phyloP scores from a whole-genome alignment of 35 echinoderm and acorn worm genomes.

The Diadema setosum region DNA sequence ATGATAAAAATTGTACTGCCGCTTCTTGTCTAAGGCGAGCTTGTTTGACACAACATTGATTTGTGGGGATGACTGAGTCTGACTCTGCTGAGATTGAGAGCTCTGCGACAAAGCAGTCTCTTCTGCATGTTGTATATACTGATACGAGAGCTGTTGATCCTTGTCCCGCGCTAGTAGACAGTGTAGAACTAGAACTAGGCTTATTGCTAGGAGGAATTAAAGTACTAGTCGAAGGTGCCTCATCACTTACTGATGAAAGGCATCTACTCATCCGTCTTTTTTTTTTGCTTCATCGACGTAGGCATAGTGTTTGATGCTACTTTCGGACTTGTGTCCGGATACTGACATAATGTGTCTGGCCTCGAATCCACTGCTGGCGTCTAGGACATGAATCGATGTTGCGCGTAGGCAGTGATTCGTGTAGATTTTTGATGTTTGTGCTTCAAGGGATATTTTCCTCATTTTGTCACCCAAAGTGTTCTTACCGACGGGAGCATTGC shows the following conservation, averaged over 20 bases:
- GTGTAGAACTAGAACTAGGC: neutral
- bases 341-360: too few species aligned
- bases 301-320: neutral
- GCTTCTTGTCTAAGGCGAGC: neutral
- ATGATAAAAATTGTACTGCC: neutral
- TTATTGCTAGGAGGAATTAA: neutral
- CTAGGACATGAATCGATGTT: too few species aligned
- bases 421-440: neutral
- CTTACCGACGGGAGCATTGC: slow-evolving; percentile 18
- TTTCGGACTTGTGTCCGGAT: neutral
- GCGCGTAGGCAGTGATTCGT: too few species aligned
- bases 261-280: neutral
- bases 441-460: neutral
- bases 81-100: neutral
- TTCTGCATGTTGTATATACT: neutral
- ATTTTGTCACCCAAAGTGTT: neutral
- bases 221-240: neutral
- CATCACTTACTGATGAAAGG: neutral
- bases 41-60: neutral
- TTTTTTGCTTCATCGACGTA: neutral
- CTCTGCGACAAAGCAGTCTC: neutral
- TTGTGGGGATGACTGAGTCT: neutral
- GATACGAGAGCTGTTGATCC: neutral
- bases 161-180: neutral
- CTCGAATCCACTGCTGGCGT: too few species aligned